Conservation (phyloP, 2,888 invertebrate species). For the Ochropleura plecta region DNA sequence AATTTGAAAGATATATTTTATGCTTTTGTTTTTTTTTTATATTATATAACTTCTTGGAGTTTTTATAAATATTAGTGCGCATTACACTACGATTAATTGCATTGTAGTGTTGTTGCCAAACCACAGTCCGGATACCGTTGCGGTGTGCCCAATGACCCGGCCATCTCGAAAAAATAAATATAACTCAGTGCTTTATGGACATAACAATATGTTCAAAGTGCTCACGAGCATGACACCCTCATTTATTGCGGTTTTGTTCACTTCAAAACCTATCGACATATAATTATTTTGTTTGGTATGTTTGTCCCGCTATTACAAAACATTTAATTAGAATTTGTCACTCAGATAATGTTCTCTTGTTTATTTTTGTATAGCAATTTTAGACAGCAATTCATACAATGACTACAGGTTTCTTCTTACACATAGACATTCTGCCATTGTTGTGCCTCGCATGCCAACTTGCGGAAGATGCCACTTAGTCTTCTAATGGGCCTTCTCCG, state of each 20-base stretch:
- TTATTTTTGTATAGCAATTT: background rate
- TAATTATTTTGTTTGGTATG: background rate
- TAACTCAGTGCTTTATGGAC: conserved; percentile 5
- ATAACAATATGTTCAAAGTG: conserved; percentile 3
- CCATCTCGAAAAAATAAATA: background rate
- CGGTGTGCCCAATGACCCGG: background rate
- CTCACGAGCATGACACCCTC: background rate
- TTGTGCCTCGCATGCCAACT: conserved; percentile 30
- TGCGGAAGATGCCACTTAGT: conserved; percentile 76
- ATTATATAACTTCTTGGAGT: background rate
- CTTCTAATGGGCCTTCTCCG: conserved; percentile 78
- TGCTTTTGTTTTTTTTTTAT: background rate
- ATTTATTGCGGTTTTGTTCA: background rate
- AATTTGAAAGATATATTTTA: background rate
- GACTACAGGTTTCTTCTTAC: background rate
- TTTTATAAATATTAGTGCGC: background rate
- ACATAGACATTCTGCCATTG: background rate
- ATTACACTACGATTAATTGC: background rate
- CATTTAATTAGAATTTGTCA: background rate
- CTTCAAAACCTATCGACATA: background rate
- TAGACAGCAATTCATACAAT: background rate
- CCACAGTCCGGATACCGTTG: background rate
- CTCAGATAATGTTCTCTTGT: background rate
- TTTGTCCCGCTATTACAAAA: background rate
- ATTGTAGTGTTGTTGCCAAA: background rate